A percentile compares a stretch with the other conserved stretches of the same genome.
Conservation (phyloP, 2,113 vertebrate genomes). For the Siphamia tubifer region DNA sequence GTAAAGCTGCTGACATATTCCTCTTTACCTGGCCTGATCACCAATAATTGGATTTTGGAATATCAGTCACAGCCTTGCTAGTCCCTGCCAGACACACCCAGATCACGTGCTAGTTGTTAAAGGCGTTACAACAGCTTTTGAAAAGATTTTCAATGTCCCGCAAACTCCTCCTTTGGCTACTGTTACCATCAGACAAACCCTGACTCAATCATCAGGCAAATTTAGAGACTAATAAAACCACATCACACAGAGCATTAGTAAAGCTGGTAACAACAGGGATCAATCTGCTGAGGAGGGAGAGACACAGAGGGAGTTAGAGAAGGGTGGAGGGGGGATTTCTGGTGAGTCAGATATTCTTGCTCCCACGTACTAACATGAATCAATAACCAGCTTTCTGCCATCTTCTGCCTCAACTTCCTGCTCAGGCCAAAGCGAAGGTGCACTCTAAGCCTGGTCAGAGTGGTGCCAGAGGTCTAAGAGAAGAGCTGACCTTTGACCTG, state of each 20-base stretch:
- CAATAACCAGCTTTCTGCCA: constrained; percentile 71
- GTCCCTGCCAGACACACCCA: constrained; percentile 45
- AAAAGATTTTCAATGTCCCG: constrained; percentile 53
- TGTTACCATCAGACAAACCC: constrained; percentile 61
- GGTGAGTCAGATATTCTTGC: constrained; percentile 79
- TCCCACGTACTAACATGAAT: constrained; percentile 75
- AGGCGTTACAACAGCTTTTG: constrained; percentile 48
- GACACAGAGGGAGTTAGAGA: constrained; percentile 2
- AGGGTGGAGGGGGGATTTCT: constrained; percentile 58
- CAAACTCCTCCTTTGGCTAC: constrained; percentile 46
- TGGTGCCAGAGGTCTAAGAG: constrained; percentile 58
- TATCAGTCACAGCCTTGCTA: constrained; percentile 64
- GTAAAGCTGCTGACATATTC: constrained; percentile 69
- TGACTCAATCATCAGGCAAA: constrained; percentile 51
- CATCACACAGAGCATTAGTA: constrained; percentile 45
- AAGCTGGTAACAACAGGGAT: constrained; percentile 60
- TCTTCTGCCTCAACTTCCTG: constrained; percentile 51
- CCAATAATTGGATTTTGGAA: constrained; percentile 65
- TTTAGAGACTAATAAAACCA: constrained; percentile 45
- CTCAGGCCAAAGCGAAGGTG: constrained; percentile 31
- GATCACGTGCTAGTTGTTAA: constrained; percentile 54
- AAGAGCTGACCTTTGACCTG: constrained; percentile 60
- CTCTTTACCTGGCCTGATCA: constrained; percentile 66
- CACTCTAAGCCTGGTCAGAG: constrained; percentile 44
- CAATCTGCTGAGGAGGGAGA: constrained; percentile 34